These are phyloP conservation scores for Micromussa lordhowensis DNA, from an alignment of 92 coral and sea anemone species.

Conservation along the genomic window DNA sequence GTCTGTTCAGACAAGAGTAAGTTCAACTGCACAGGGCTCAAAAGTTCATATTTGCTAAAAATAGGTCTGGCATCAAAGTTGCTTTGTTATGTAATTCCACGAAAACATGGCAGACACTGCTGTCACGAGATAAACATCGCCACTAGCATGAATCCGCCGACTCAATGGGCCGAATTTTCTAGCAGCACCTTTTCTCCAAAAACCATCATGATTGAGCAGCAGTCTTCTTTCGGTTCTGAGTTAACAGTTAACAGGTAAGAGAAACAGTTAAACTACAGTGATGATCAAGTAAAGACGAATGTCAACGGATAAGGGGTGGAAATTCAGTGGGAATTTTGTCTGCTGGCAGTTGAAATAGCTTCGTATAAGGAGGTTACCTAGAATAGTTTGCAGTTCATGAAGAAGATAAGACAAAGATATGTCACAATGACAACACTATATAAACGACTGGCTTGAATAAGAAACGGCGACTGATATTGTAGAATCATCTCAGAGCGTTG, in stretches of 20 bases:
- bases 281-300: neutral
- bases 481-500: neutral
- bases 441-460: neutral
- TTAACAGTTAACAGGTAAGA: neutral
- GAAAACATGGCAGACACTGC: neutral
- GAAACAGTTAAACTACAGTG: neutral
- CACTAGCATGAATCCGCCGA: constrained; percentile 1
- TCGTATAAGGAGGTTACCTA: neutral
- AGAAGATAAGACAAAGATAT: neutral
- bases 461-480: neutral
- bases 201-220: neutral
- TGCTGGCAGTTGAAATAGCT: neutral
- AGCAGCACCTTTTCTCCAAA: neutral
- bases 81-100: neutral
- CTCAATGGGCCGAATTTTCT: neutral
- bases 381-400: neutral
- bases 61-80: neutral
- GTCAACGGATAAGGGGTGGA: too few relatives aligned
- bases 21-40: neutral
- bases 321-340: neutral
- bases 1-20: neutral
- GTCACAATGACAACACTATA: neutral
- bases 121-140: neutral
- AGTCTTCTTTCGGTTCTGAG: neutral
- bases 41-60: neutral